Evolutionary conservation across 2,888 invertebrate species (phyloP).

Genomic region (Pseudococcus longispinus): DNA sequence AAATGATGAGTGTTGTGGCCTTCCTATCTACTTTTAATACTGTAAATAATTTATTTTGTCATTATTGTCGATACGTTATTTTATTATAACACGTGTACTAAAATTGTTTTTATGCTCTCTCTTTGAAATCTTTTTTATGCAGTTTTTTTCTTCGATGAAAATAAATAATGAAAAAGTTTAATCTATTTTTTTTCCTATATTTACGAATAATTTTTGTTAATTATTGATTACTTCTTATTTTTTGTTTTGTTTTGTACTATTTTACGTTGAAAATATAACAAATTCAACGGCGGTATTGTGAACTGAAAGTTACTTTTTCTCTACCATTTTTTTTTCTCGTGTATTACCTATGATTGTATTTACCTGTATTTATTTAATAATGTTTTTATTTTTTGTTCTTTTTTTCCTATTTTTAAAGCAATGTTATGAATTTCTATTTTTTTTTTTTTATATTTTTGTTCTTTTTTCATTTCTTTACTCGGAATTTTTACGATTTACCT

Average conservation of each 20-base stretch:
- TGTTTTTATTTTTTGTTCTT: background rate
- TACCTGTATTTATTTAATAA: background rate
- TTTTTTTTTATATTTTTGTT: background rate
- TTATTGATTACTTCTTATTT: background rate
- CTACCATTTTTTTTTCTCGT: constrained; percentile 12
- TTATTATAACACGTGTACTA: background rate
- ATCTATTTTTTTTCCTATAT: background rate
- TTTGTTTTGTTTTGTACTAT: background rate
- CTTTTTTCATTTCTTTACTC: constrained; percentile 2
- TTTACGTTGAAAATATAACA: background rate
- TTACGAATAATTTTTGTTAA: background rate
- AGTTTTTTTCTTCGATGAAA: background rate
- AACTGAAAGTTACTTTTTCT: constrained; percentile 45
- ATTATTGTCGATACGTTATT: constrained; percentile 9
- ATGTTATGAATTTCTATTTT: background rate
- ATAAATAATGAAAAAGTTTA: background rate
- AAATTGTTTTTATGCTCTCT: constrained; percentile 40
- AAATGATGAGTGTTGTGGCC: constrained; percentile 9
- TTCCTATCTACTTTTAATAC: constrained; percentile 31
- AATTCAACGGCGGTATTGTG: constrained; percentile 32
- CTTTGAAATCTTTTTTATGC: background rate
- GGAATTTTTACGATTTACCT: background rate
- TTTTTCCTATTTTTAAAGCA: background rate
- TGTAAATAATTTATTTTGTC: constrained; percentile 5
- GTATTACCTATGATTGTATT: background rate